Conservation (phyloP, 2,888 invertebrate species). For the Drosophila subsilvestris region DNA sequence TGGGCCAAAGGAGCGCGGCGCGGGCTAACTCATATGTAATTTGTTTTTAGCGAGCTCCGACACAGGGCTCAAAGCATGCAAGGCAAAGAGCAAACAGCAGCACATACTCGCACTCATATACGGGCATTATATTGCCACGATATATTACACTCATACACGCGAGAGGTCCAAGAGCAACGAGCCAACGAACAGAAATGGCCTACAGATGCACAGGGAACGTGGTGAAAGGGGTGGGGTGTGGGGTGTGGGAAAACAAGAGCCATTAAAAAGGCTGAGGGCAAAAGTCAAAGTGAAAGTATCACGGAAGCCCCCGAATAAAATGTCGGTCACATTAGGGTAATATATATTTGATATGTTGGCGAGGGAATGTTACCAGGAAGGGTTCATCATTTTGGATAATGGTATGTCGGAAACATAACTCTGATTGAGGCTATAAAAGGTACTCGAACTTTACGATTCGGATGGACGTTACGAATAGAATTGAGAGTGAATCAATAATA, state of each 20-base stretch:
- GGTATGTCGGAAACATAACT: slow-evolving; percentile 32
- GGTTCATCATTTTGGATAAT: slow-evolving; percentile 30
- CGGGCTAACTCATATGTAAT: slow-evolving; percentile 60
- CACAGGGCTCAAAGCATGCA: slow-evolving; percentile 62
- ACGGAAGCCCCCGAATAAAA: slow-evolving; percentile 40
- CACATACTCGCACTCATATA: slow-evolving; percentile 20
- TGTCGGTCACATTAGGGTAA: slow-evolving; percentile 44
- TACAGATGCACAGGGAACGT: not conserved
- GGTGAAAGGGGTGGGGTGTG: slow-evolving; percentile 10
- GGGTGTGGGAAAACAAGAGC: slow-evolving; percentile 18
- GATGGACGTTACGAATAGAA: not conserved
- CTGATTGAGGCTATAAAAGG: slow-evolving; percentile 25
- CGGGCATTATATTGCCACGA: slow-evolving; percentile 57
- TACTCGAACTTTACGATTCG: not conserved
- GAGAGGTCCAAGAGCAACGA: slow-evolving; percentile 48
- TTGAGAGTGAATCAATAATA: not conserved
- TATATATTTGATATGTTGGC: slow-evolving; percentile 39
- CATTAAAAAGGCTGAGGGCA: slow-evolving; percentile 32
- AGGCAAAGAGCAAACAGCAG: slow-evolving; percentile 51
- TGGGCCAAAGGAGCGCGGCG: not conserved
- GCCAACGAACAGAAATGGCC: slow-evolving; percentile 24
- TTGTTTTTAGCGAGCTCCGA: slow-evolving; percentile 62
- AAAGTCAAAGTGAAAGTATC: slow-evolving; percentile 47
- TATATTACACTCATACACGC: slow-evolving; percentile 70
- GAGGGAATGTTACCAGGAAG: slow-evolving; percentile 18